Evolutionary conservation across 2,797 vertebrate genomes (phyloP), one percentile per base, ranked within the genome.

Genomic region (Ptychobarbus kaznakovi): DNA sequence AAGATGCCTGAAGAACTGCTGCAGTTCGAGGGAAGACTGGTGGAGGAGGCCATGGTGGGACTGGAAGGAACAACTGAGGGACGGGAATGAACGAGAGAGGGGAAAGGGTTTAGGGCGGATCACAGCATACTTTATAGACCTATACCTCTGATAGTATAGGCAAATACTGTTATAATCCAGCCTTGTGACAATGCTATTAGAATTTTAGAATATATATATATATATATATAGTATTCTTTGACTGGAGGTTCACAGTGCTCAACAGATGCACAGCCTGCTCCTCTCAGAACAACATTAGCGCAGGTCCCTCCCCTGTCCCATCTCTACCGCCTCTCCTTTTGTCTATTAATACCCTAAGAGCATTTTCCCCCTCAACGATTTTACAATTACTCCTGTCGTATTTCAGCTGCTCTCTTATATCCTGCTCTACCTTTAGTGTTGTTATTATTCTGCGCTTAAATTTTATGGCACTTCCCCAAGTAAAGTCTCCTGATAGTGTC

Each of bases 41-140:
- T 99, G 94, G 98, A 97, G 84, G 98, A 98, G 89, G 97, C 97
- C 98, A 99, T 99, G 72, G 97, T 99, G 75, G 98, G 98, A 93
- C 98, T 99, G 83, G 98, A 99, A 90, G 98, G 98, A 93, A 99
- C 97, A 42, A 99, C 98, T 98, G 88, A 94, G 86, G 93, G 94
- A 92, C 90, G 93, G 93, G 93, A 92, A 93, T 90, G 91, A 92
- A 93, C 80, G 87, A 58, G 77, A 91, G 83, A 92, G 91, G 89
- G 66, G 72, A 95, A 90, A 91, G 90, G 92, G 93, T 85, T 74
- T 49, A 46, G 91, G 92, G 88, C 93, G 92, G 94, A 90, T 93
- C 92, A 92, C 92, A 77, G 85, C 28, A 87, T 49, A 77, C 81
- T 35, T 77, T 68, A 79, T 68, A 84, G 66, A 65, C 61, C 32